A percentile compares a stretch with the other conserved stretches of the same genome.
Evolutionary conservation across 2,888 invertebrate species (phyloP).

Genomic region (Agrochola macilenta): DNA sequence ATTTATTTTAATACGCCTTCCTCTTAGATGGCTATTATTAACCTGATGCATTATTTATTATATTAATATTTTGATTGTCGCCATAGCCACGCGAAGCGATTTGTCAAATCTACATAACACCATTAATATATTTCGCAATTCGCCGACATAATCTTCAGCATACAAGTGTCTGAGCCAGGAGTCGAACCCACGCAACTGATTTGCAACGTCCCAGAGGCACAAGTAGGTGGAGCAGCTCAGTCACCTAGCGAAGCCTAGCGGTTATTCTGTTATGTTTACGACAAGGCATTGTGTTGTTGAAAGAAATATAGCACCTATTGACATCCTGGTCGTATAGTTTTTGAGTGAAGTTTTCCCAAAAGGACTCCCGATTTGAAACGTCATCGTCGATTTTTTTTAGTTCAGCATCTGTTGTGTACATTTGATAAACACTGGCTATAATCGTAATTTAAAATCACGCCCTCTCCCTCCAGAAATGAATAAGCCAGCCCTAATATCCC

Average conservation of each 20-base stretch:
- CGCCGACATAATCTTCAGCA: slow-evolving; percentile 76
- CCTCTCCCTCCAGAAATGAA: neutral
- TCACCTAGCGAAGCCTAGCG: slow-evolving; percentile 68
- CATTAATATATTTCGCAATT: slow-evolving; percentile 84
- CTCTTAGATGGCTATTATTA: slow-evolving; percentile 2
- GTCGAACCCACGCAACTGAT: slow-evolving; percentile 87
- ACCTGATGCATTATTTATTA: slow-evolving; percentile 50
- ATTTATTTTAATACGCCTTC: neutral
- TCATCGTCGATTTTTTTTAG: neutral
- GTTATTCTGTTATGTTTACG: slow-evolving; percentile 69
- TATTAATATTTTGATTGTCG: slow-evolving; percentile 58
- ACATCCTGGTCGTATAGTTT: neutral
- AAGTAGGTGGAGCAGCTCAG: slow-evolving; percentile 78
- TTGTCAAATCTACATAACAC: slow-evolving; percentile 81
- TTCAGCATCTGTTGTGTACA: neutral
- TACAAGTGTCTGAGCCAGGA: slow-evolving; percentile 80
- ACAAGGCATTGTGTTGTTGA: slow-evolving; percentile 25
- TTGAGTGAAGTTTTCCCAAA: neutral
- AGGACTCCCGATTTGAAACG: neutral
- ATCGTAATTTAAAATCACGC: neutral
- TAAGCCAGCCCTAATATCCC: neutral
- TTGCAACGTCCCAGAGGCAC: slow-evolving; percentile 80
- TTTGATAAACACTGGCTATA: neutral
- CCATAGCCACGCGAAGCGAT: slow-evolving; percentile 71
- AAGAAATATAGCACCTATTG: slow-evolving; percentile 2